Percentiles rank a stretch among this genome's conserved stretches.
phyloP scores from a whole-genome alignment of 1,140 invertebrate species.

The Mizuhopecten yessoensis region DNA sequence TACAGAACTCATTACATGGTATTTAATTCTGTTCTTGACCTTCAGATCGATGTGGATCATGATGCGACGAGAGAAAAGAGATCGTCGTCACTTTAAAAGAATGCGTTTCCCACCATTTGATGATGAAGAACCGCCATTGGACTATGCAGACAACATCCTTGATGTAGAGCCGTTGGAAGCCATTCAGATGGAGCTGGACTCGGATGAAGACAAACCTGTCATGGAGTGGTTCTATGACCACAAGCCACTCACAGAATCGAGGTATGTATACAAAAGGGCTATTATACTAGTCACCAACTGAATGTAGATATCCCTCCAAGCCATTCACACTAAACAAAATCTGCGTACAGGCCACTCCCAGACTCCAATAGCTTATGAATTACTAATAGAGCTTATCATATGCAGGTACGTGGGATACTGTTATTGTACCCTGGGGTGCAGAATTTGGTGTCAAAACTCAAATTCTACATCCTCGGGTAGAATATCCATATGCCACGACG shows the following conservation, averaged over 20 bases:
- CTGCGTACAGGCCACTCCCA: too few relatives aligned
- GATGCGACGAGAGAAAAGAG: conserved; percentile 99
- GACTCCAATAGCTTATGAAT: too few relatives aligned
- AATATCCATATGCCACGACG: too few relatives aligned
- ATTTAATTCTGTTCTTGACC: conserved; percentile 61
- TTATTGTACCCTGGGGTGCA: too few relatives aligned
- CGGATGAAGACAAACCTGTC: conserved; percentile 96
- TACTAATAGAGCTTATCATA: too few relatives aligned
- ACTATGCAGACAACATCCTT: conserved; percentile 99
- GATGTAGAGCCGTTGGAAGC: conserved; percentile 99
- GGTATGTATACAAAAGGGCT: conserved; percentile 77
- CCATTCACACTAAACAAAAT: too few relatives aligned
- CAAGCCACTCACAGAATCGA: conserved; percentile 96
- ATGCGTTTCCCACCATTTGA: conserved; percentile 99
- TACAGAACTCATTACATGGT: too few relatives aligned
- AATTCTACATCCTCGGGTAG: too few relatives aligned
- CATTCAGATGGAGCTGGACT: conserved; percentile 99
- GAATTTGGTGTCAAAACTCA: too few relatives aligned
- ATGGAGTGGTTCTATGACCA: conserved; percentile 99
- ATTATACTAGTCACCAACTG: too few relatives aligned
- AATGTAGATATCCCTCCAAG: too few relatives aligned
- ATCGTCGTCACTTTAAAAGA: conserved; percentile 99
- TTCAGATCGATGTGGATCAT: conserved; percentile 99
- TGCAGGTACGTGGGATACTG: too few relatives aligned
- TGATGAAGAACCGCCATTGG: conserved; percentile 99